Conservation (phyloP, 92 coral and sea anemone species). For the Siderastrea radians region DNA sequence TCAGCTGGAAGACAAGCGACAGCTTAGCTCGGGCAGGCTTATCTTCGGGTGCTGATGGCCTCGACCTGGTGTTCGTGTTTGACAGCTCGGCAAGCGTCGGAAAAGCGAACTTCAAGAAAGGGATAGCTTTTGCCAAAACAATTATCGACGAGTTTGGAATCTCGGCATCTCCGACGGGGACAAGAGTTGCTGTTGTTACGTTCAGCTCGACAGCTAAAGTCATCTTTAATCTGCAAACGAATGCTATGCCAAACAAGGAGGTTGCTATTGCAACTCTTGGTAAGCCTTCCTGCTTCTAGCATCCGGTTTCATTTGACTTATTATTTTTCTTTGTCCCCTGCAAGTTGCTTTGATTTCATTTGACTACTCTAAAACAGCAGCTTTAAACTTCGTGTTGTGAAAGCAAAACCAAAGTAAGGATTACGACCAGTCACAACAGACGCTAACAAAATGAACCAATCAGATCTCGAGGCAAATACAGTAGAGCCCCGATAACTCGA, state of each 20-base stretch:
- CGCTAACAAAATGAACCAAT: too few relatives aligned
- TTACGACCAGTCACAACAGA: too few relatives aligned
- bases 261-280: conserved; percentile 81
- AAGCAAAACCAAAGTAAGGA: too few relatives aligned
- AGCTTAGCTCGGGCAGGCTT: conserved; percentile 97
- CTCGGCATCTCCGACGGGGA: conserved; percentile 86
- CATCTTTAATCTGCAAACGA: conserved; percentile 80
- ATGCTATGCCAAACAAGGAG: conserved; percentile 77
- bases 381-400: too few relatives aligned
- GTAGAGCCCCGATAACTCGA: too few relatives aligned
- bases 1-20: conserved; percentile 88
- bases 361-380: too few relatives aligned
- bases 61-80: conserved; percentile 92
- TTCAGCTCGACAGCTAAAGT: conserved; percentile 85
- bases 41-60: conserved; percentile 97
- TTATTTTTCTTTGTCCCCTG: not conserved
- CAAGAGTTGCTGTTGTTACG: conserved; percentile 95
- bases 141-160: conserved; percentile 96
- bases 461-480: too few relatives aligned
- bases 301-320: not conserved
- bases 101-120: conserved; percentile 82
- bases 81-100: conserved; percentile 99
- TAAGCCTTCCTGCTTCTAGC: conserved; percentile 31
- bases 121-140: conserved; percentile 89
- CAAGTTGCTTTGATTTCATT: too few relatives aligned